Base-by-base conservation (phyloP, 2,797 vertebrate species). In the Brachyalestes nurse region DNA sequence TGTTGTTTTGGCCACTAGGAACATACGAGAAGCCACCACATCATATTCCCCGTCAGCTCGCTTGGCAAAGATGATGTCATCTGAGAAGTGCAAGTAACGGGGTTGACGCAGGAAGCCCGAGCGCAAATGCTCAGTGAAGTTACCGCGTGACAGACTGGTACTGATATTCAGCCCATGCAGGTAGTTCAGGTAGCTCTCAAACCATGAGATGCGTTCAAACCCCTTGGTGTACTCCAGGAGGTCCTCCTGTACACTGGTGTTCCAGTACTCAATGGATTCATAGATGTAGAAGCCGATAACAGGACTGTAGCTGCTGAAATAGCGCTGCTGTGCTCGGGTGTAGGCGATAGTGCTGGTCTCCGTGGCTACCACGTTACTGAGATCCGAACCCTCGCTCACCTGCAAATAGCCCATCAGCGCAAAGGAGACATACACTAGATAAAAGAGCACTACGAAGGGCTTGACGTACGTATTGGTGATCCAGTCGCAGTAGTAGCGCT, bases 391-490 rank as follows among this genome's bases (percentile, higher is more conserved):
- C 94, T 99, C 97, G 82, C 89, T 94, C 72, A 95, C 94, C 96
- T 99, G 98, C 87, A 99, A 92, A 90, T 98, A 99, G 88, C 98
- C 98, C 98, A 99, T 99, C 95, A 99, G 93, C 88, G 97, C 97
- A 92, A 99, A 99, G 88, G 98, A 99, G 94, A 99, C 96, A 94
- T 99, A 99, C 91, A 99, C 96, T 91, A 99, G 95, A 89, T 99
- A 99, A 91, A 99, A 96, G 90, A 99, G 96, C 88, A 99, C 97
- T 92, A 99, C 97, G 90, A 99, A 99, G 90, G 98, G 98, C 88
- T 99, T 99, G 85, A 99, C 98, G 0, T 99, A 99, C 72, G 98
- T 99, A 92, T 99, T 99, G 83, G 98, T 99, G 94, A 99, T 99
- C 98, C 98, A 99, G 95, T 99, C 97, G 88, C 97, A 97, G 90